Evolutionary conservation across 2,113 vertebrate genomes (phyloP), one percentile per base, ranked within the genome.

Genomic region (Pungitius pungitius): DNA sequence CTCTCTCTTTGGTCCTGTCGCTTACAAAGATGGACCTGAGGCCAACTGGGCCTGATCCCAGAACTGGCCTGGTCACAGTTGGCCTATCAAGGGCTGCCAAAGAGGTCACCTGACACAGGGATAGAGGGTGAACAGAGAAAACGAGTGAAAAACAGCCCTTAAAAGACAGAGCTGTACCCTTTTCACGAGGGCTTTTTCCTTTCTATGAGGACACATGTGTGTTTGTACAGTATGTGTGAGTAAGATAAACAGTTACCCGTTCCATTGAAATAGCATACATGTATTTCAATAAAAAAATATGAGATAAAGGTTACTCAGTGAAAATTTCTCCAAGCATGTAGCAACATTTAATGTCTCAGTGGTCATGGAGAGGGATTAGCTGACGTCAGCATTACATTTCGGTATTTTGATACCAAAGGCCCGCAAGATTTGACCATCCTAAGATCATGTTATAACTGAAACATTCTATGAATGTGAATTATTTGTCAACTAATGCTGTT

Each of bases 21-120:
- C 83, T 84, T 86, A 76, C 73, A 89, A 82, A 87, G 74, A 76
- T 76, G 81, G 73, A 80, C 84, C 77, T n/a, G 55, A 71, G 82
- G 82, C 90, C 91, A 93, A 86, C 73, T 92, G 88, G 93, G 89
- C 85, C 73, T 57, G 77, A 82, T 89, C 89, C 91, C 90, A 93
- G 89, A 83, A 80, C 81, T 78, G 78, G 80, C 74, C 73, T 59
- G 22, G 85, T 86, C 83, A 81, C 78, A 83, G 78, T 81, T 63
- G 86, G 86, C 90, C 84, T 75, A 90, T 90, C 77, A 58, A 78
- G 52, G 56, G 78, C 77, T 52, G 27, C 81, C 70, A 24, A 47
- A 49, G 69, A 73, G 84, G 85, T 88, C 89, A 91, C 68, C 86
- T 92, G 91, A 90, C 80, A 59, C 63, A 70, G 77, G 75, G 82